Evolutionary conservation across 2,113 vertebrate genomes (phyloP), one percentile per base, ranked within the genome.

Genomic region (Cryptomyrus ogoouensis): DNA sequence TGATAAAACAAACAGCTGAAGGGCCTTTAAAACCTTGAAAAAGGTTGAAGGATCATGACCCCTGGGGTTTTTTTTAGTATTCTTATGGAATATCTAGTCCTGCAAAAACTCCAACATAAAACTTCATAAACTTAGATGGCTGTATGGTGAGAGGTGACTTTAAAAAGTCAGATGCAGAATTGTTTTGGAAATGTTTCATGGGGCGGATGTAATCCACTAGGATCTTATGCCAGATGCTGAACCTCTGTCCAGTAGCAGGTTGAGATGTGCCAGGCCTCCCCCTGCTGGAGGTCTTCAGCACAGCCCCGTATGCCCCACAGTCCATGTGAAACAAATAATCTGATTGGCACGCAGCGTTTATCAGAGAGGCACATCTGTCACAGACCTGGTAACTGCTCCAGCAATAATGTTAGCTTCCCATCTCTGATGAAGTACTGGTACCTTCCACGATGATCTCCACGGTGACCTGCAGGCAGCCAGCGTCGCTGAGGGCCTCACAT

Each of bases 391-490:
- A 80, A 42, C 31, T 80, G 13, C n/a, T 13, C n/a, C n/a, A 31
- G 31, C n/a, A 70, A 31, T 70, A 70, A 31, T 13, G 27, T 70
- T 70, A n/a, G n/a, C 15, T 8, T 87, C 39, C 87, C 3, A 19
- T n/a, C 7, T 88, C 35, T 42, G 56, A 62, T 52, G n/a, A 31
- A 87, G 84, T 31, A 52, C 3, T n/a, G 24, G 3, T 44, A 88
- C 87, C 87, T 66, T 98, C 96, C 56, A 98, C 96, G 0, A 96
- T 97, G 90, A 99, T 95, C 91, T 98, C 97, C 94, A 98, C 97
- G 0, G 97, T 98, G 90, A 98, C 95, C 90, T 98, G 98, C 0
- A 96, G 95, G 90, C 95, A 94, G 0, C 97, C 98, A 2, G 94
- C 95, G 52, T 95, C 95, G 62, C 98, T 99, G 88, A 94, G 91